Evolutionary conservation across 2,888 invertebrate genomes (phyloP), one percentile per base, ranked within the genome.

Genomic region (Andrena fulva): DNA sequence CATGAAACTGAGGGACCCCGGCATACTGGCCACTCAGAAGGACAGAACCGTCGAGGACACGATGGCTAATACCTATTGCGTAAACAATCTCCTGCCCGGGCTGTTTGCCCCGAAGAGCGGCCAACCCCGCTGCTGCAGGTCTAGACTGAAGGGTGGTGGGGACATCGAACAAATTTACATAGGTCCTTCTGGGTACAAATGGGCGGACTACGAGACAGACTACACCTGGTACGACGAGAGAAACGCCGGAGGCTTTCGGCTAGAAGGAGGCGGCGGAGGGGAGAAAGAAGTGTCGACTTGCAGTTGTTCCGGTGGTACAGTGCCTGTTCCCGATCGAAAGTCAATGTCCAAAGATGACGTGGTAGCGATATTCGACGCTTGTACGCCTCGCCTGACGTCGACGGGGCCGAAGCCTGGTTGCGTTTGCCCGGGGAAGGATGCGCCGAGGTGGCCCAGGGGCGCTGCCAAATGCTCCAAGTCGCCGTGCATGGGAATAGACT

Each of bases 401-500:
- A 54, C 82, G 1, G 76, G 69, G 0, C 60, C 75, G 0, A 69
- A 27, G 7, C 54, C 74, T 0, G n/a, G 31, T 0, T 88, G 87
- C 77, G 20, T 35, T n/a, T 88, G 88, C 16, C 48, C 85, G 1
- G 88, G 86, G 0, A 89, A 82, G 35, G 84, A 87, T 29, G 12
- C n/a, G 7, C 66, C 79, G 1, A 4, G 8, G 20, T 54, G 73
- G 16, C 85, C n/a, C 27, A 79, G 68, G 24, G 80, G 75, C 10
- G 62, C 33, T 27, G 67, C 54, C 20, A 70, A 71, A 48, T 91
- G 90, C 54, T 84, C 80, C 20, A 91, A 89, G 35, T 90, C 88
- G 27, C 88, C 90, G 0, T 91, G 91, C 48, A 59, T 85, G 2
- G 91, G 91, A 12, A 84, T 91, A 1, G 92, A 92, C 20, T 90